Evolutionary conservation across 2,113 vertebrate species (phyloP).

Genomic region (Sula dactylatra): DNA sequence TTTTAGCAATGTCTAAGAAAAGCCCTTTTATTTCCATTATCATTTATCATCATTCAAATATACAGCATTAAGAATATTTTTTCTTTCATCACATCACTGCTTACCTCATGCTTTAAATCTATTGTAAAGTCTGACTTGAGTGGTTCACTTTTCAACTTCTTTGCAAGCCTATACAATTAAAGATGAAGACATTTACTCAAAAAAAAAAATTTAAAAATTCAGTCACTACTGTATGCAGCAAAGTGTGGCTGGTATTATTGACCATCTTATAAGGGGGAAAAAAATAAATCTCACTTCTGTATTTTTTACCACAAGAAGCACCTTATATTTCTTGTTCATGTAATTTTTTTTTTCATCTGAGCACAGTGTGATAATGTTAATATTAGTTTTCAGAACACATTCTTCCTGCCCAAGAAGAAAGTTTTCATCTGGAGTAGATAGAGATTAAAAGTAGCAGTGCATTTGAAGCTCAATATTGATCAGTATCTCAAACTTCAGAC

Average conservation of each 20-base stretch:
- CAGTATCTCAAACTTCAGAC: background rate
- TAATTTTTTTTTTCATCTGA: background rate
- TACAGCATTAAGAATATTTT: background rate
- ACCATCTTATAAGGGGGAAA: background rate
- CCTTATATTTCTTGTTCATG: background rate
- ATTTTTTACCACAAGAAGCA: background rate
- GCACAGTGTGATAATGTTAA: background rate
- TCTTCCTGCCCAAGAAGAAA: background rate
- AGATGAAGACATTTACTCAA: slow-evolving; percentile 1
- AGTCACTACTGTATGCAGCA: background rate
- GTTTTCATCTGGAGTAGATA: background rate
- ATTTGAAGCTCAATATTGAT: background rate
- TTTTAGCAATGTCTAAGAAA: background rate
- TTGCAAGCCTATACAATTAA: slow-evolving; percentile 81
- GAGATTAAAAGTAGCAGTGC: background rate
- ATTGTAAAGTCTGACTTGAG: slow-evolving; percentile 96
- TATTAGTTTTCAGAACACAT: background rate
- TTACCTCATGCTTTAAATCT: slow-evolving; percentile 96
- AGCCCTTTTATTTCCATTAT: background rate
- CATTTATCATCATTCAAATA: background rate
- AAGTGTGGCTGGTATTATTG: background rate
- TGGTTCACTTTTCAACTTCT: slow-evolving; percentile 85
- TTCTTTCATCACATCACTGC: background rate
- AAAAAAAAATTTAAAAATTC: background rate
- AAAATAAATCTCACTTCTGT: background rate